These are phyloP conservation scores for Clarias laeviceps DNA, from an alignment of 2,797 vertebrate genomes.

Conservation along the genomic window DNA sequence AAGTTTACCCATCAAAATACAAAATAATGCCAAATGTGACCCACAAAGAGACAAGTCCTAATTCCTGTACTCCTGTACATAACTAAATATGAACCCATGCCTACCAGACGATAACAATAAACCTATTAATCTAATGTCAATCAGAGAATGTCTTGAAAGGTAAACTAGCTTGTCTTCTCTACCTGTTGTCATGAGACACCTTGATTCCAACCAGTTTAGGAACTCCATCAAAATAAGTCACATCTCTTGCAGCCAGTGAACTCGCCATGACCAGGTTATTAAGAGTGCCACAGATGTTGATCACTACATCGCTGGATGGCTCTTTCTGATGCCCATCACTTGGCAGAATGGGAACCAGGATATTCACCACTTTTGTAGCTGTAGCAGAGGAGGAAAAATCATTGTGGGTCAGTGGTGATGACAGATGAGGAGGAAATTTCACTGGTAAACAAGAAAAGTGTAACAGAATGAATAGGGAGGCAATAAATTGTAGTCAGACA, in stretches of 20 bases:
- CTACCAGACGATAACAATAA: background rate
- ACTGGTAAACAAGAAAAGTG: background rate
- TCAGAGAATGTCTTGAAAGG: background rate
- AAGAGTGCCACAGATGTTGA: slow-evolving; percentile 90
- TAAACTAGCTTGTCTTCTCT: background rate
- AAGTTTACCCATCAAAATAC: background rate
- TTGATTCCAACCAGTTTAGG: slow-evolving; percentile 91
- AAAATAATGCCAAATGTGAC: background rate
- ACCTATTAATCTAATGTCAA: background rate
- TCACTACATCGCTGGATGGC: slow-evolving; percentile 81
- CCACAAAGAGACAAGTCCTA: background rate
- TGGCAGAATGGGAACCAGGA: slow-evolving; percentile 88
- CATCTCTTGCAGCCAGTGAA: slow-evolving; percentile 85
- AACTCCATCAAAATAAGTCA: slow-evolving; percentile 89
- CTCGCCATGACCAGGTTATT: slow-evolving; percentile 91
- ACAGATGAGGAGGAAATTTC: background rate
- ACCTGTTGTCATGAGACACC: slow-evolving; percentile 85
- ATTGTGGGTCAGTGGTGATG: background rate
- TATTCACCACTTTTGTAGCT: slow-evolving; percentile 90
- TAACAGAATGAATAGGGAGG: background rate
- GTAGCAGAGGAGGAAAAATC: slow-evolving; percentile 11
- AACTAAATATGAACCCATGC: background rate
- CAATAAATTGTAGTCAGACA: background rate
- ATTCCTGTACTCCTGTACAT: background rate
- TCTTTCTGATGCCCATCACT: slow-evolving; percentile 78